Base-by-base conservation (phyloP, 2,888 invertebrate genomes). In the Pollenia angustigena region DNA sequence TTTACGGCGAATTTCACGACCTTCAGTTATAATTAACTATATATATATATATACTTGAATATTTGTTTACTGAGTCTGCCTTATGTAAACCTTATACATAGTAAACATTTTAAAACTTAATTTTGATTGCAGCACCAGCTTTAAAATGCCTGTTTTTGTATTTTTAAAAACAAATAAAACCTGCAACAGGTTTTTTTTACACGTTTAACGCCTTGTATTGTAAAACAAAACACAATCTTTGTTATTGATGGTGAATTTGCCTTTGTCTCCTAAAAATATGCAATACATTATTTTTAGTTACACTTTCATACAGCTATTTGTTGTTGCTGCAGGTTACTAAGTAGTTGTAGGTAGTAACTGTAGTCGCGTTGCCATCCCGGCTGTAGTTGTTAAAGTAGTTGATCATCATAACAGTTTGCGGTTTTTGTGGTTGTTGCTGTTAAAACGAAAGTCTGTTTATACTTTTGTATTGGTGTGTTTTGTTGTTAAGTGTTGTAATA, bases 401-500 rank as follows among this genome's bases (percentile, higher is more conserved):
- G 75, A 76, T 81, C 72, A 74, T 72, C 81, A 81, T 81, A 72
- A 81, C 64, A 74, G 74, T 81, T 81, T 81, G 81, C 52, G 80
- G 72, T 81, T 64, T 71, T 64, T 72, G 80, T 48, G 81, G 81
- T 72, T 71, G 72, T 68, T 58, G 52, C 72, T 68, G 64, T 76
- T 66, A 66, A 76, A 66, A 46, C 76, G 76, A 66, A 66, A 71
- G 42, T 54, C 9, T 66, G 32, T 64, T 52, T 10, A 2, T 12
- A 14, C 16, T 0, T 48, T 12, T 44, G 44, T 71, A 42, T 18
- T 40, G 14, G n/a, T 60, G n/a, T 62, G 14, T 18, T 2, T 62
- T 4, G 18, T 2, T 40, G 48, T 66, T 40, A 0, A 44, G 32
- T 48, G 16, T 46, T 32, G 3, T 16, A 12, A 40, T 32, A 60